Evolutionary conservation across 2,113 vertebrate species (phyloP).

Genomic region (Ahaetulla prasina): DNA sequence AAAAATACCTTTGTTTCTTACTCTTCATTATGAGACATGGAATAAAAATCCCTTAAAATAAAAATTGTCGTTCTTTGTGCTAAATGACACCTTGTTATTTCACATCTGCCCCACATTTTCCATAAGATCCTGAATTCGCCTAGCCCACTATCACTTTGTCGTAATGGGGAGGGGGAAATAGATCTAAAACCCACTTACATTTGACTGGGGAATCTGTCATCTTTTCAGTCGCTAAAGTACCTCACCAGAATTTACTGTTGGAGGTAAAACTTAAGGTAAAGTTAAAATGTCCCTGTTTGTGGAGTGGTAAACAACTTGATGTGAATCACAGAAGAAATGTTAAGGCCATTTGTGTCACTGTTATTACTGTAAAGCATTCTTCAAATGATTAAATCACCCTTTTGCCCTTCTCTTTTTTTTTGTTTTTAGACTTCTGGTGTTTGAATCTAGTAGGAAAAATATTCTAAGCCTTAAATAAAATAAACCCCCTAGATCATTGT

Average conservation of each 20-base stretch:
- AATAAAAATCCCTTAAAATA: not conserved
- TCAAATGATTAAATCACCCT: not conserved
- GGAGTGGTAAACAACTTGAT: not conserved
- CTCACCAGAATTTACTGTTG: not conserved
- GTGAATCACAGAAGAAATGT: not conserved
- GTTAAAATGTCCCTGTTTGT: not conserved
- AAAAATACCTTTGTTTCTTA: slow-evolving; percentile 4
- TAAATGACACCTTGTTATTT: not conserved
- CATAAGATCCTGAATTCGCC: not conserved
- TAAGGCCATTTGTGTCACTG: not conserved
- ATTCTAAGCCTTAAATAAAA: not conserved
- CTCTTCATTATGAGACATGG: not conserved
- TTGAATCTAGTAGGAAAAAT: not conserved
- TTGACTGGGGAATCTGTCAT: not conserved
- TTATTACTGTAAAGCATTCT: not conserved
- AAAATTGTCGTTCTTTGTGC: slow-evolving; percentile 4
- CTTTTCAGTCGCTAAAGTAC: slow-evolving; percentile 14
- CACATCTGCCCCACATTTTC: not conserved
- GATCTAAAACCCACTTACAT: not conserved
- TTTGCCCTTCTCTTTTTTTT: not conserved
- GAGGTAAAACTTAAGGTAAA: not conserved
- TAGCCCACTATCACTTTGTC: not conserved
- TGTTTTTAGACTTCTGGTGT: not conserved
- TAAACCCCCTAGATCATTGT: not conserved
- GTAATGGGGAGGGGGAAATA: not conserved